Conservation (phyloP, 2,113 vertebrate species). For the Cottus gobio region DNA sequence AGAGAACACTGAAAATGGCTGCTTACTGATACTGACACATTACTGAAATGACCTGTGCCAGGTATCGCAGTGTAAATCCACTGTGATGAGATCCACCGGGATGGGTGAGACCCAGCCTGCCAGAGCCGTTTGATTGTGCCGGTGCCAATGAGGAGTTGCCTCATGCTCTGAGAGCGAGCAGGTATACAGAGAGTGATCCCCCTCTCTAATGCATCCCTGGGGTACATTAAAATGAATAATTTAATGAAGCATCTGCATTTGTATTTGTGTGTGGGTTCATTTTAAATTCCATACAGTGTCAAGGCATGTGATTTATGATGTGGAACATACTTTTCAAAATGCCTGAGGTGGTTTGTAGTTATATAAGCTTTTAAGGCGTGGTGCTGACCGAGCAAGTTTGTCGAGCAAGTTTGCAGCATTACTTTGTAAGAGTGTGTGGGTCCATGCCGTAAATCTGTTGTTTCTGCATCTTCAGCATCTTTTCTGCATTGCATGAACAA, state of each 20-base stretch:
- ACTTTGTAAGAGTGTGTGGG: too few relatives aligned
- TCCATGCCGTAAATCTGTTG: too few relatives aligned
- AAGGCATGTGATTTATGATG: constrained; percentile 18
- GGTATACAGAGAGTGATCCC: background rate
- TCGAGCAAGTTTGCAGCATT: too few relatives aligned
- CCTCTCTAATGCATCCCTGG: background rate
- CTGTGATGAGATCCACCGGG: too few relatives aligned
- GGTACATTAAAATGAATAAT: background rate
- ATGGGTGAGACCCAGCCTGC: background rate
- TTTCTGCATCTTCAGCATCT: too few relatives aligned
- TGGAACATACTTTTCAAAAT: background rate
- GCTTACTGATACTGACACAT: background rate
- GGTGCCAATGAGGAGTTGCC: constrained; percentile 12
- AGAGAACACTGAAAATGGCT: background rate
- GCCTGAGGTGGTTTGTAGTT: constrained; percentile 6
- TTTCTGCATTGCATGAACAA: too few relatives aligned
- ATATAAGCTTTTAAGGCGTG: background rate
- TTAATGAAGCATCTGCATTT: constrained; percentile 6
- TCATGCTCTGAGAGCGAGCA: constrained; percentile 25
- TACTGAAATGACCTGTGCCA: background rate
- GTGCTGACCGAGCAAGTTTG: too few relatives aligned
- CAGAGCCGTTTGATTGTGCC: constrained; percentile 6
- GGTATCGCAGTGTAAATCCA: background rate
- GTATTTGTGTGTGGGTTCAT: background rate
- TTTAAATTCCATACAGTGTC: background rate